These are phyloP conservation scores for Amphipyra tragopoginis DNA, from an alignment of 2,888 invertebrate genomes.

Conservation along the genomic window DNA sequence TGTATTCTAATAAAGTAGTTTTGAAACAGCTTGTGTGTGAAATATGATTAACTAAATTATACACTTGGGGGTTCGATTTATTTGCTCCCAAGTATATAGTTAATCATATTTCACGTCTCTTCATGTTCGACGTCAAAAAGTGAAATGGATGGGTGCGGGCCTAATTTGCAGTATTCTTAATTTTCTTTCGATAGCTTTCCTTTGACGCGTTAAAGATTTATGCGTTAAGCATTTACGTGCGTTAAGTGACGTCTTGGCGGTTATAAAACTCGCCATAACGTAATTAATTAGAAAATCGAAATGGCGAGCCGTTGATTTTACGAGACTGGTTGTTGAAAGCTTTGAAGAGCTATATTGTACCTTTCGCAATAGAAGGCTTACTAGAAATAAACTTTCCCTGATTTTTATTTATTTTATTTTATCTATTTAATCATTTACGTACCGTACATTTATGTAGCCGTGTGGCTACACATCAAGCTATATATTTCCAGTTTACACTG, in stretches of 20 bases:
- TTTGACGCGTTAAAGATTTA: conserved; percentile 23
- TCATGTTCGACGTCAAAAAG: conserved; percentile 31
- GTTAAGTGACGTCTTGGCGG: conserved; percentile 18
- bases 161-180: conserved; percentile 15
- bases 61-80: too few relatives aligned
- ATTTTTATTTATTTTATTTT: too few relatives aligned
- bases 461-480: too few relatives aligned
- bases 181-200: conserved; percentile 39
- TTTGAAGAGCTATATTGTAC: neutral
- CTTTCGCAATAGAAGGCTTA: too few relatives aligned
- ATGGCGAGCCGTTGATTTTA: neutral
- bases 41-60: too few relatives aligned
- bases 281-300: conserved; percentile 22
- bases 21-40: conserved; percentile 4
- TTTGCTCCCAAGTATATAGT: too few relatives aligned
- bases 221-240: conserved; percentile 20
- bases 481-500: too few relatives aligned
- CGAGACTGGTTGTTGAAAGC: neutral
- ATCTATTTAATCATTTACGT: too few relatives aligned
- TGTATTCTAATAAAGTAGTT: conserved; percentile 20
- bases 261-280: conserved; percentile 18
- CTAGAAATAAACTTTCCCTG: too few relatives aligned
- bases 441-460: too few relatives aligned
- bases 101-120: conserved; percentile 18
- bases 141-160: conserved; percentile 38